Percentiles rank a stretch among this genome's conserved stretches.
Evolutionary conservation across 2,113 vertebrate genomes (phyloP).

Genomic region (Peromyscus leucopus): DNA sequence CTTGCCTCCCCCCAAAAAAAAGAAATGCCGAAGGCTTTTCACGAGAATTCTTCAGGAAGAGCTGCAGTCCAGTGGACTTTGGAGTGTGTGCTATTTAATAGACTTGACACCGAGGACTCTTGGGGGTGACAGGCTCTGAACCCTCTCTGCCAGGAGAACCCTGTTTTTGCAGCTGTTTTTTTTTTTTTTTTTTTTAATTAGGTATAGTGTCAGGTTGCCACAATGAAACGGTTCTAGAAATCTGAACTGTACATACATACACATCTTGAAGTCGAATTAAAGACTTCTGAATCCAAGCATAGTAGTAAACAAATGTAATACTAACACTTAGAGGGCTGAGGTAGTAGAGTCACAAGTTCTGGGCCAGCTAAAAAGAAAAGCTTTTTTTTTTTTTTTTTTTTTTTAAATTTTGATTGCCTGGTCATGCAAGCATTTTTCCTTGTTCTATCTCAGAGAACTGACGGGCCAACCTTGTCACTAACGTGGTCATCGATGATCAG

Average conservation of each 20-base stretch:
- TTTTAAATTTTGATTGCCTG: background rate
- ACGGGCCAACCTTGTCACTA: background rate
- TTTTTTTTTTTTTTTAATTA: background rate
- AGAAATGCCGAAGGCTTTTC: conserved; percentile 58
- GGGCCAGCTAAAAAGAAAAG: background rate
- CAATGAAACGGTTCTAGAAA: background rate
- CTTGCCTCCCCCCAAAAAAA: conserved; percentile 2
- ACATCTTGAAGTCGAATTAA: background rate
- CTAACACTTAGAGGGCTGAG: background rate
- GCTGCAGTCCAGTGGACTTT: conserved; percentile 36
- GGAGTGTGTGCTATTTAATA: background rate
- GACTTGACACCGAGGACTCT: background rate
- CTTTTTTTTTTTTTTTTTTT: background rate
- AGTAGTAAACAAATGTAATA: background rate
- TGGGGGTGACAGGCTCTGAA: background rate
- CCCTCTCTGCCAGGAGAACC: background rate
- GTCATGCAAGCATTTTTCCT: background rate
- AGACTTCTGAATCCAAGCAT: conserved; percentile 1
- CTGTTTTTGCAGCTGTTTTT: background rate
- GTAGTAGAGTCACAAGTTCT: background rate
- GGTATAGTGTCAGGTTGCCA: background rate
- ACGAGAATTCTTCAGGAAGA: conserved; percentile 62
- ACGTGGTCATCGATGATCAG: background rate
- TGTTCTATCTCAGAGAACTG: background rate
- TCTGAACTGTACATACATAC: background rate